Evolutionary conservation across 2,888 invertebrate species (phyloP).

Genomic region (Eledona agricola): DNA sequence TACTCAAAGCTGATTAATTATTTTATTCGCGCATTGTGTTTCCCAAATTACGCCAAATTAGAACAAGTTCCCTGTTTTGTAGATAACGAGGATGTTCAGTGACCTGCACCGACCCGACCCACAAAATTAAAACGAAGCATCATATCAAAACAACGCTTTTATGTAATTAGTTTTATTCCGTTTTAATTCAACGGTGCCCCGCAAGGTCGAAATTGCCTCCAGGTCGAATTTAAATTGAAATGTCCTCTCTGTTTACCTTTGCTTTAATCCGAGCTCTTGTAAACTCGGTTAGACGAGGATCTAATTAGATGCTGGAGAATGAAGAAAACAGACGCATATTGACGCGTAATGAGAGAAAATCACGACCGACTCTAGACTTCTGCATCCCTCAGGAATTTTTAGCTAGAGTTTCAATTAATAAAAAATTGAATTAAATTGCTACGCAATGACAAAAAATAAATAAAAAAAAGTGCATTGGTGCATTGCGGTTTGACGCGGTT

Average conservation of each 20-base stretch:
- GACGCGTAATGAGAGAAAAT: too few relatives aligned
- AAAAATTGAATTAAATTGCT: too few relatives aligned
- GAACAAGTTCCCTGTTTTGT: constrained; percentile 3
- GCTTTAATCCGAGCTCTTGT: constrained; percentile 26
- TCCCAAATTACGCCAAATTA: constrained; percentile 19
- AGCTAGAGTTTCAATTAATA: too few relatives aligned
- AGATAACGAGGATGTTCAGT: too few relatives aligned
- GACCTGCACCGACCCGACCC: constrained; percentile 2
- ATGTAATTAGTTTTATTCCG: constrained; percentile 26
- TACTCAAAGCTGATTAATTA: constrained; percentile 18
- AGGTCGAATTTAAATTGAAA: constrained; percentile 26
- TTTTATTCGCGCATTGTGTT: constrained; percentile 25
- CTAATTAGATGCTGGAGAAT: constrained; percentile 10
- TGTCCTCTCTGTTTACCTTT: constrained; percentile 25
- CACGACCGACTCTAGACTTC: too few relatives aligned
- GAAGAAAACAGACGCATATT: too few relatives aligned
- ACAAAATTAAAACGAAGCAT: constrained; percentile 15
- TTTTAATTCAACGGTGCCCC: constrained; percentile 20
- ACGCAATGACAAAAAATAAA: too few relatives aligned
- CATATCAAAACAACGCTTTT: constrained; percentile 19
- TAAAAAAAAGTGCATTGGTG: too few relatives aligned
- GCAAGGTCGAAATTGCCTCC: constrained; percentile 24
- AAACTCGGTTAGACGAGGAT: constrained; percentile 10
- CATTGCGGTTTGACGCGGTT: too few relatives aligned
- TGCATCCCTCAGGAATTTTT: too few relatives aligned